Percentiles rank a stretch among this genome's conserved stretches.
phyloP scores from a whole-genome alignment of 2,113 vertebrate genomes.

The Prionailurus viverrinus region DNA sequence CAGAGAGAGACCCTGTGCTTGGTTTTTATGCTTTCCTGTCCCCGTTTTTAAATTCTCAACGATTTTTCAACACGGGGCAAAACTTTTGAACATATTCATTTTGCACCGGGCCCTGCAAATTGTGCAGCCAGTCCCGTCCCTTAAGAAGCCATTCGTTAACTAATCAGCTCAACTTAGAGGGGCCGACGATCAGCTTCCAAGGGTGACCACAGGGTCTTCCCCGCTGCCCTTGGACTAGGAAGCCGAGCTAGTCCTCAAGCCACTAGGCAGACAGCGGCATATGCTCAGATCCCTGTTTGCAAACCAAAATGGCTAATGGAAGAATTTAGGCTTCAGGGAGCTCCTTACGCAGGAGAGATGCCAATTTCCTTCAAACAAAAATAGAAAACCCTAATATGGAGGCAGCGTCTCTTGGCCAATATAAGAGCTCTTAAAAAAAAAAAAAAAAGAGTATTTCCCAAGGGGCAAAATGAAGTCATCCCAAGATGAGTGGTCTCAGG shows the following conservation, averaged over 20 bases:
- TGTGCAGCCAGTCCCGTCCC: neutral
- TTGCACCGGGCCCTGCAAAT: neutral
- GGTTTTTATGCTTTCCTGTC: neutral
- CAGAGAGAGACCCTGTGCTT: neutral
- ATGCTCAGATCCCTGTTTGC: conserved; percentile 41
- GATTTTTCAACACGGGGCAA: neutral
- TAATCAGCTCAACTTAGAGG: neutral
- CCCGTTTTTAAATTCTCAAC: neutral
- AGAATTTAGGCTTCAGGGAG: conserved; percentile 74
- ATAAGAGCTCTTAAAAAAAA: conserved; percentile 63
- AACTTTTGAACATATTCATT: neutral
- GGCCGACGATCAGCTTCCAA: neutral
- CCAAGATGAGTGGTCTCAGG: conserved; percentile 44
- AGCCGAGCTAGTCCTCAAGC: neutral
- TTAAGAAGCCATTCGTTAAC: neutral
- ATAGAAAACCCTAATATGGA: conserved; percentile 78
- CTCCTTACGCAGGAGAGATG: conserved; percentile 63
- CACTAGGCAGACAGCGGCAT: neutral
- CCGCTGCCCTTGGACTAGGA: neutral
- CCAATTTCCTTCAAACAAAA: conserved; percentile 77
- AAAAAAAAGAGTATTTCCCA: conserved; percentile 62
- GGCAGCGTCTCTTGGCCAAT: conserved; percentile 45
- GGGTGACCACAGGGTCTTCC: neutral
- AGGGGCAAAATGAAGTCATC: conserved; percentile 65
- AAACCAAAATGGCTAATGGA: conserved; percentile 78